Base-by-base conservation (phyloP, 1,140 invertebrate genomes). In the Daktulosphaira vitifoliae region DNA sequence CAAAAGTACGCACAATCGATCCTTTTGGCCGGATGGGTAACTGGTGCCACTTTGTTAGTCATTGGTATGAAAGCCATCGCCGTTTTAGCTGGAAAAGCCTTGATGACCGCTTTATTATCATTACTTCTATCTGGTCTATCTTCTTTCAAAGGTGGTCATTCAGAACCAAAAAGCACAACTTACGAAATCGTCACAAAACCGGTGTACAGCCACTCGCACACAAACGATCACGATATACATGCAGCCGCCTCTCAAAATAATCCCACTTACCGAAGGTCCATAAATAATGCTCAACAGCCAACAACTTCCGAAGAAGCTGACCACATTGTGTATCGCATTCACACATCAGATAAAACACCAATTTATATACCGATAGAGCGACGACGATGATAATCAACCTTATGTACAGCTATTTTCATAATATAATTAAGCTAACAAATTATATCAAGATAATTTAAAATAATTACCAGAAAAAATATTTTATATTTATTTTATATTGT, bases 161-260 rank as follows among this genome's bases (percentile, higher is more conserved):
- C 53, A 15, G 64, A 68, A 11, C 65, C 54, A 1, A 86, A 86
- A 68, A 85, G 84, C 20, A 88, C 87, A 1, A 89, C 87, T 0
- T 90, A 90, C 71, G 88, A 90, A 74, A 88, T 90, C 51, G 82
- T 90, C 33, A 84, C 85, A 52, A 90, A 89, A 69, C 88, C 88
- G 0, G 79, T 89, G 0, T 87, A 89, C 72, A 81, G 80, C 0
- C 82, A 83, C 48, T 79, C 82, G 0, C 85, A 88, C 68, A 81
- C 81, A 1, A 86, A 89, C 66, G 88, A 86, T 11, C 80, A 82
- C 0, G 84, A 87, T 71, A 83, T 88, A 54, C 80, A 82, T 11
- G 75, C 66, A 9, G 52, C 66, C 48, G 66, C 38, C 22, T 18
- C 49, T 1, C 65, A 68, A 25, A 62, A 67, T 26, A 68, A 67